Conservation (phyloP, 1,140 invertebrate genomes). For the Conus betulinus region DNA sequence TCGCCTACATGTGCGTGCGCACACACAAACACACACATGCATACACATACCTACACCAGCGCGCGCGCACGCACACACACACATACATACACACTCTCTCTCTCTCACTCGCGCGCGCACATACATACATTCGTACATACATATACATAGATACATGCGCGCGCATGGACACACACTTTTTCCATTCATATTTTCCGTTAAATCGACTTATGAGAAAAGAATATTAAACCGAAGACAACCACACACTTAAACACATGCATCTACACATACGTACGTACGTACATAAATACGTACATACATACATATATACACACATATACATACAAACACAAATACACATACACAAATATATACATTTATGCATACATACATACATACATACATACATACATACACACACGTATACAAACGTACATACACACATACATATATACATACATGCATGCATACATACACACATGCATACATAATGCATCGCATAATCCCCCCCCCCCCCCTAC, state of each 20-base stretch:
- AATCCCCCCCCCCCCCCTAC: too few relatives aligned
- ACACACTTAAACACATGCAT: too few relatives aligned
- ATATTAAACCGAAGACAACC: too few relatives aligned
- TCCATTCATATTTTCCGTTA: too few relatives aligned
- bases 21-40: constrained; percentile 2
- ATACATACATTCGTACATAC: not conserved
- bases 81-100: not conserved
- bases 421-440: not conserved
- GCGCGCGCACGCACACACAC: not conserved
- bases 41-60: not conserved
- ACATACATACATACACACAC: not conserved
- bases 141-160: not conserved
- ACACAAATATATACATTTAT: too few relatives aligned
- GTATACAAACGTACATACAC: not conserved
- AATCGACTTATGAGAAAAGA: too few relatives aligned
- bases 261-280: too few relatives aligned
- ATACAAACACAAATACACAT: too few relatives aligned
- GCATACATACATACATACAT: too few relatives aligned
- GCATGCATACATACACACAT: not conserved
- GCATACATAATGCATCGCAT: not conserved
- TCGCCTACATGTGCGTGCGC: not conserved
- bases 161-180: not conserved
- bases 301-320: too few relatives aligned
- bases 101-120: not conserved
- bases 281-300: too few relatives aligned